phyloP scores from a whole-genome alignment of 1,140 invertebrate species.

The Hermetia illucens region DNA sequence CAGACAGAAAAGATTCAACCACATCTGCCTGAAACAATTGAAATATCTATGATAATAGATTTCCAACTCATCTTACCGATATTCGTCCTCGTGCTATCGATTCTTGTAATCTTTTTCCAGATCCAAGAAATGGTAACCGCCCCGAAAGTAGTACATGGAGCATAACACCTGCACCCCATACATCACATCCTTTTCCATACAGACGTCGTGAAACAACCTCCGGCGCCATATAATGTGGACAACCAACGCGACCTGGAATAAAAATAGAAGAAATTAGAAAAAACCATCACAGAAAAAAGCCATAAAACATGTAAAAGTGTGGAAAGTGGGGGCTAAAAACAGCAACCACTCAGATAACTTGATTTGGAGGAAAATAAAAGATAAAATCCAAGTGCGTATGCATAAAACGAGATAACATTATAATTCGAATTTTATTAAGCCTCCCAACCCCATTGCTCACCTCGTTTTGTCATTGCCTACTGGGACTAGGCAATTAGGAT shows the following conservation, averaged over 20 bases:
- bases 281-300: not conserved
- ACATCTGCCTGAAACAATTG: too few relatives aligned
- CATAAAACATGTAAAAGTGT: not conserved
- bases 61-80: slow-evolving; percentile 54
- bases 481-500: too few relatives aligned
- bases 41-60: not conserved
- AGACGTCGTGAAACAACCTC: slow-evolving; percentile 82
- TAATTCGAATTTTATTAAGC: too few relatives aligned
- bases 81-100: slow-evolving; percentile 75
- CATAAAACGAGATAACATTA: too few relatives aligned
- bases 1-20: too few relatives aligned
- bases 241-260: slow-evolving; percentile 72
- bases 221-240: slow-evolving; percentile 93
- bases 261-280: not conserved
- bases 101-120: slow-evolving; percentile 79
- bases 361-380: too few relatives aligned
- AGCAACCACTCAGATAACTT: too few relatives aligned
- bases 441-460: too few relatives aligned
- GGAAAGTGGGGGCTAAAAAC: not conserved
- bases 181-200: slow-evolving; percentile 93
- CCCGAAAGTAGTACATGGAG: slow-evolving; percentile 88
- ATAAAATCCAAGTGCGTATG: too few relatives aligned
- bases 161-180: slow-evolving; percentile 91
- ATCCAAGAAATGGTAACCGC: slow-evolving; percentile 86
- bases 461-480: too few relatives aligned